Evolutionary conservation across 1,140 invertebrate genomes (phyloP).

Genomic region (Holcopasites calliopsidis): DNA sequence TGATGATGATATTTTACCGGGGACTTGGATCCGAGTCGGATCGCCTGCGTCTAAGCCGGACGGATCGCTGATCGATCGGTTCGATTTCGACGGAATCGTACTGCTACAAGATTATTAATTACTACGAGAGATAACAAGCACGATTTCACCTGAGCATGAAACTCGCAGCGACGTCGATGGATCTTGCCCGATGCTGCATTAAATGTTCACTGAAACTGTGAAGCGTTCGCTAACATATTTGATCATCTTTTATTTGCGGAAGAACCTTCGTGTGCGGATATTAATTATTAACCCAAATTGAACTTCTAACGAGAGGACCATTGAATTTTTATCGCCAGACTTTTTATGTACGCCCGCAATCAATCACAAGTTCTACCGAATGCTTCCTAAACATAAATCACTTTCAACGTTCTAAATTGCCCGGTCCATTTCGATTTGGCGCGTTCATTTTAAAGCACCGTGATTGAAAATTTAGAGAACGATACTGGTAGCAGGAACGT

Average conservation of each 20-base stretch:
- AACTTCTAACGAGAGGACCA: too few relatives aligned
- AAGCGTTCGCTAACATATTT: neutral
- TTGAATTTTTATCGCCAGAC: too few relatives aligned
- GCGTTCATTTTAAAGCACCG: too few relatives aligned
- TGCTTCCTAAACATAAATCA: too few relatives aligned
- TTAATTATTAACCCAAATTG: too few relatives aligned
- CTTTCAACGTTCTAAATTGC: too few relatives aligned
- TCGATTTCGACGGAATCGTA: constrained; percentile 26
- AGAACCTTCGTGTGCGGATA: too few relatives aligned
- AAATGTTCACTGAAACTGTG: neutral
- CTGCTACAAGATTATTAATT: constrained; percentile 30
- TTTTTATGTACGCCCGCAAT: too few relatives aligned
- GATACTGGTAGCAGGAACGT: neutral
- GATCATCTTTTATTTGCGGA: neutral
- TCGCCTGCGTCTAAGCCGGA: constrained; percentile 3
- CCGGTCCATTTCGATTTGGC: too few relatives aligned
- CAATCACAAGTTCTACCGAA: too few relatives aligned
- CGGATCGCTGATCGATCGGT: constrained; percentile 23
- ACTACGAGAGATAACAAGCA: neutral
- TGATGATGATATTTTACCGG: constrained; percentile 32
- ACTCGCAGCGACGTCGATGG: constrained; percentile 19
- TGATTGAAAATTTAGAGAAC: too few relatives aligned
- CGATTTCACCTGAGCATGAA: constrained; percentile 8
- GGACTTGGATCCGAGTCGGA: neutral
- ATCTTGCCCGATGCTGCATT: constrained; percentile 8